Evolutionary conservation across 2,888 invertebrate genomes (phyloP), one percentile per base, ranked within the genome.

Genomic region (Opisthograptis luteolata): DNA sequence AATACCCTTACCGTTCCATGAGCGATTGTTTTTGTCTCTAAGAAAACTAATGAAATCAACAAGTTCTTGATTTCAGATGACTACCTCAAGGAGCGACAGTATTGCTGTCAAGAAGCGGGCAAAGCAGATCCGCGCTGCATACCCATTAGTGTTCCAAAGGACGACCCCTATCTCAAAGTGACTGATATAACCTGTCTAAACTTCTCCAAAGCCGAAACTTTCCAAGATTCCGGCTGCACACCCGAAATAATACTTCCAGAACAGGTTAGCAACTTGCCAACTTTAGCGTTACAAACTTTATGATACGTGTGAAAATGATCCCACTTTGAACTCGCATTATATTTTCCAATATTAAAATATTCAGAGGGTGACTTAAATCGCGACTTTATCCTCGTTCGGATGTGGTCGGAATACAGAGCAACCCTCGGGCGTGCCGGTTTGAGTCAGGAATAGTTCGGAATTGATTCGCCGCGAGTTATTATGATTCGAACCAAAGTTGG

Each of bases 121-220:
- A 52, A 56, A 46, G 49, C 64, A 14, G 80, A 84, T 58, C 64
- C 68, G 0, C 71, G 73, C 10, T 87, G 84, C 64, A 75, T 73
- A 35, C 82, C 84, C 15, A 81, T 86, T 62, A 43, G 40, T 7
- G 81, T 85, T 10, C 79, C 83, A 7, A 58, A 76, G 32, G 75
- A 84, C 60, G 84, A 86, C 60, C 81, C 84, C 25, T 84, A 83
- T 68, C 81, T 84, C 53, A 79, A 76, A 70, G 76, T 81, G 55
- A 81, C 83, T 61, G 75, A 75, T 69, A 80, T 85, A 60, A 74
- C 75, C 44, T 85, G 85, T 62, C 73, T 85, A 22, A 84, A 86
- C 76, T 83, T 82, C 72, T 76, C 81, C 22, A 68, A 80, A 37
- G 81, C 81, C n/a, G 77, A 81, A 77, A 86, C 84, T 68, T 87